phyloP scores from a whole-genome alignment of 2,888 invertebrate species.

The Gnatocerus cornutus region DNA sequence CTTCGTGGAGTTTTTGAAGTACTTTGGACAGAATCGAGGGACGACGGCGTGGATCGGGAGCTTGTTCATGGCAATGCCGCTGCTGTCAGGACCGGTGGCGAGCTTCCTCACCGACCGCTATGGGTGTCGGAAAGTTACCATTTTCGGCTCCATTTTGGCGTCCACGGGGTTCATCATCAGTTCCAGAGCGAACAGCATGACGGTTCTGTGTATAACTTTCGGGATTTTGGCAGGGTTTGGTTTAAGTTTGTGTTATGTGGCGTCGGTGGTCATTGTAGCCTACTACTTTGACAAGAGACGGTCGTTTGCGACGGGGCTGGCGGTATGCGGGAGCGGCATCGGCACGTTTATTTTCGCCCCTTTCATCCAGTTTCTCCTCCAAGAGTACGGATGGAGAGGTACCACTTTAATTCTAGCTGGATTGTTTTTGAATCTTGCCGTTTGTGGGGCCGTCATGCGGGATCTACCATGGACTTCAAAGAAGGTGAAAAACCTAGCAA shows the following conservation, averaged over 20 bases:
- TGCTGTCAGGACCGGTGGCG: constrained; percentile 89
- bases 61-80: constrained; percentile 92
- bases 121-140: constrained; percentile 86
- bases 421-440: constrained; percentile 85
- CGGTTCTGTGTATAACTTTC: constrained; percentile 86
- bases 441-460: constrained; percentile 87
- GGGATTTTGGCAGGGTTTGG: constrained; percentile 90
- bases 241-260: constrained; percentile 88
- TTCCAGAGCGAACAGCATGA: constrained; percentile 83
- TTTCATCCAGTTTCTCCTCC: constrained; percentile 81
- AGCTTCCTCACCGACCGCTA: constrained; percentile 88
- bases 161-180: constrained; percentile 85
- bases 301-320: constrained; percentile 89
- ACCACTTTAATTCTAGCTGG: constrained; percentile 88
- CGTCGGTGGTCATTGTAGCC: constrained; percentile 92
- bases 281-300: constrained; percentile 91
- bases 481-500: constrained; percentile 77
- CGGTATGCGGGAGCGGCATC: constrained; percentile 91
- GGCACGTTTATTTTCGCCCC: constrained; percentile 92
- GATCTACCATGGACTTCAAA: constrained; percentile 81
- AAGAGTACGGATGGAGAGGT: constrained; percentile 88
- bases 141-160: constrained; percentile 85
- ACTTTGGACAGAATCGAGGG: constrained; percentile 88
- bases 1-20: constrained; percentile 87
- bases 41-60: constrained; percentile 94